Percentiles rank a stretch among this genome's conserved stretches.
Evolutionary conservation across 2,113 vertebrate genomes (phyloP).

Genomic region (Poeciliopsis retropinna): DNA sequence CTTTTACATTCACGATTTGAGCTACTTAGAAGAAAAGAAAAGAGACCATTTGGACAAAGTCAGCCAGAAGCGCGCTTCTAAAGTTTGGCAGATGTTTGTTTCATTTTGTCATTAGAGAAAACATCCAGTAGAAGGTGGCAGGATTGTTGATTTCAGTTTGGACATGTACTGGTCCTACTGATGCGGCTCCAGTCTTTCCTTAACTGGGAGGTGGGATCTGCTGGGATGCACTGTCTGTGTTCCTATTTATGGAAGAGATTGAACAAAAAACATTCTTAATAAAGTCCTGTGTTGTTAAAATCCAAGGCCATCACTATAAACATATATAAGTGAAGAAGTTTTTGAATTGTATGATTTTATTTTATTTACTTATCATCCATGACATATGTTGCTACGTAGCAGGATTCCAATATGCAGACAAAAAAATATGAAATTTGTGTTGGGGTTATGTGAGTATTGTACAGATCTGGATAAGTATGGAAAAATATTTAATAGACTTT

Average conservation of each 20-base stretch:
- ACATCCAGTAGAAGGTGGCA: conserved; percentile 14
- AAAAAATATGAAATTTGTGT: background rate
- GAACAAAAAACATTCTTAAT: conserved; percentile 38
- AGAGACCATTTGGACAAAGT: conserved; percentile 25
- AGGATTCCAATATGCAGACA: background rate
- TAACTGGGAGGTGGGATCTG: conserved; percentile 40
- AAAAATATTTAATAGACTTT: background rate
- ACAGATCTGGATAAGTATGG: background rate
- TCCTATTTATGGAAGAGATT: conserved; percentile 63
- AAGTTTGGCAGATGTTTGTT: background rate
- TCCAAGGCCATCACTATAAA: conserved; percentile 18
- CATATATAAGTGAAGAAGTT: conserved; percentile 40
- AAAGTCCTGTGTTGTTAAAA: conserved; percentile 33
- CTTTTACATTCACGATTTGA: conserved; percentile 36
- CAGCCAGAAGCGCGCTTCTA: conserved; percentile 27
- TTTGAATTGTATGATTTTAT: conserved; percentile 25
- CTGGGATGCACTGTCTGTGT: conserved; percentile 43
- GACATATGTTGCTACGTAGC: background rate
- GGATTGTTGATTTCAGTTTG: conserved; percentile 12
- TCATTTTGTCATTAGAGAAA: conserved; percentile 3
- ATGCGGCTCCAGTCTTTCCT: conserved; percentile 12
- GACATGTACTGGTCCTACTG: background rate
- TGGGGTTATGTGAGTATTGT: background rate
- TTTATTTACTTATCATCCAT: conserved; percentile 4
- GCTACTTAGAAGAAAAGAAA: conserved; percentile 20